Percentiles rank a stretch among this genome's conserved stretches.
Evolutionary conservation across 2,888 invertebrate genomes (phyloP).

Genomic region (Dicycla oo): DNA sequence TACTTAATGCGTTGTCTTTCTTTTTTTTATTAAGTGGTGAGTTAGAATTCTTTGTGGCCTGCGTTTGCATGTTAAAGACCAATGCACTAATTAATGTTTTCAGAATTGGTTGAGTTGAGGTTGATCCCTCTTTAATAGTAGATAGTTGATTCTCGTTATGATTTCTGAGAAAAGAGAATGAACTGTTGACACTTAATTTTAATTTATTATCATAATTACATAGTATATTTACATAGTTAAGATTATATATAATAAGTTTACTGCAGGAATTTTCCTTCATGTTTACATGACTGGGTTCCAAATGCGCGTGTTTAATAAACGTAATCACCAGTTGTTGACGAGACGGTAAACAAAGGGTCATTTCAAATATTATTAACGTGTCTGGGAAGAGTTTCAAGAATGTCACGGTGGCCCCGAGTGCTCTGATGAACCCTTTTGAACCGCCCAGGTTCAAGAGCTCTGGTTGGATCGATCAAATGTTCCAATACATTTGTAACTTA

Average conservation of each 20-base stretch:
- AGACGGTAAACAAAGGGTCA: conserved; percentile 49
- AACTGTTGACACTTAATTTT: conserved; percentile 28
- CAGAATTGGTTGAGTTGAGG: conserved; percentile 22
- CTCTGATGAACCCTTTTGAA: not conserved
- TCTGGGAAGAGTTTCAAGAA: conserved; percentile 1
- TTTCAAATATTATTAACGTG: conserved; percentile 15
- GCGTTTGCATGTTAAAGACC: conserved; percentile 20
- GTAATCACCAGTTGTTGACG: conserved; percentile 41
- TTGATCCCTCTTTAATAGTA: not conserved
- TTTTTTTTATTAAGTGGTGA: conserved; percentile 65
- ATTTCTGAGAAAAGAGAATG: conserved; percentile 24
- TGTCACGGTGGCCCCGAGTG: not conserved
- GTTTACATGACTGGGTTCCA: conserved; percentile 36
- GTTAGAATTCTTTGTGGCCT: conserved; percentile 43
- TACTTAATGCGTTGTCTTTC: conserved; percentile 61
- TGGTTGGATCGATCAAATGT: not conserved
- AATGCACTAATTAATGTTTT: conserved; percentile 49
- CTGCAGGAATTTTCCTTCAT: conserved; percentile 50
- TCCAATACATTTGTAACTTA: not conserved
- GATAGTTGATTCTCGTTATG: conserved; percentile 23
- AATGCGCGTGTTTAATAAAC: conserved; percentile 42
- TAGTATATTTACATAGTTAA: conserved; percentile 13
- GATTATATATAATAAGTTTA: conserved; percentile 32
- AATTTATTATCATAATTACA: conserved; percentile 37
- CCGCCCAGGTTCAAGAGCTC: not conserved